A percentile compares a stretch with the other conserved stretches of the same genome.
phyloP scores from a whole-genome alignment of 2,888 invertebrate species.

The Drosophila tripunctata region DNA sequence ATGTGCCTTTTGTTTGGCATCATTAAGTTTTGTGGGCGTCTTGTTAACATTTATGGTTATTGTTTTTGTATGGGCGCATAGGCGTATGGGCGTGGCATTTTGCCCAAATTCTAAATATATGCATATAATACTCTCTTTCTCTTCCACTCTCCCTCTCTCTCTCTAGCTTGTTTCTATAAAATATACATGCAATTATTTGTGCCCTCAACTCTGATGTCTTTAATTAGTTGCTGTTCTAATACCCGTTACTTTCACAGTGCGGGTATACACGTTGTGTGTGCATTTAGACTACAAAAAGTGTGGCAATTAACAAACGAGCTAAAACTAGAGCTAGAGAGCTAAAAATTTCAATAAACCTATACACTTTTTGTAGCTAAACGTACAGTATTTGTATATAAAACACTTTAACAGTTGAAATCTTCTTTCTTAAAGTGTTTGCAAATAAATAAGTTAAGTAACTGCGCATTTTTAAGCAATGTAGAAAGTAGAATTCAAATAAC shows the following conservation, averaged over 20 bases:
- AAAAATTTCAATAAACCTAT: too few species aligned
- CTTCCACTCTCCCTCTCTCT: background rate
- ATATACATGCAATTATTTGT: slow-evolving; percentile 46
- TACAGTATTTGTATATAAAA: too few species aligned
- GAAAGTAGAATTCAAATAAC: too few species aligned
- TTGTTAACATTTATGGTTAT: slow-evolving; percentile 78
- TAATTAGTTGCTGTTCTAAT: slow-evolving; percentile 34
- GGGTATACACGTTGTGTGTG: background rate
- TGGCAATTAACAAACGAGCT: too few species aligned
- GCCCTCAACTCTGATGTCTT: slow-evolving; percentile 24
- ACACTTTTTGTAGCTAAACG: too few species aligned
- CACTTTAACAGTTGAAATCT: too few species aligned
- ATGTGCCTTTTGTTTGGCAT: slow-evolving; percentile 64
- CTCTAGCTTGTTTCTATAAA: slow-evolving; percentile 1
- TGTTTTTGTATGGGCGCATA: slow-evolving; percentile 46
- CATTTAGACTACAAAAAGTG: too few species aligned
- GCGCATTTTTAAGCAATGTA: too few species aligned
- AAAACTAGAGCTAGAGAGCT: too few species aligned
- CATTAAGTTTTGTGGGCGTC: slow-evolving; percentile 71
- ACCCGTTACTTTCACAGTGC: background rate
- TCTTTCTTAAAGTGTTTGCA: too few species aligned
- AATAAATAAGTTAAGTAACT: too few species aligned
- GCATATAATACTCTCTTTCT: background rate
- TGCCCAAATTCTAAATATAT: slow-evolving; percentile 16
- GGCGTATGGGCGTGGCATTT: slow-evolving; percentile 14